A percentile compares a stretch with the other conserved stretches of the same genome.
Conservation (phyloP, 2,888 invertebrate genomes). For the Polyommatus icarus region DNA sequence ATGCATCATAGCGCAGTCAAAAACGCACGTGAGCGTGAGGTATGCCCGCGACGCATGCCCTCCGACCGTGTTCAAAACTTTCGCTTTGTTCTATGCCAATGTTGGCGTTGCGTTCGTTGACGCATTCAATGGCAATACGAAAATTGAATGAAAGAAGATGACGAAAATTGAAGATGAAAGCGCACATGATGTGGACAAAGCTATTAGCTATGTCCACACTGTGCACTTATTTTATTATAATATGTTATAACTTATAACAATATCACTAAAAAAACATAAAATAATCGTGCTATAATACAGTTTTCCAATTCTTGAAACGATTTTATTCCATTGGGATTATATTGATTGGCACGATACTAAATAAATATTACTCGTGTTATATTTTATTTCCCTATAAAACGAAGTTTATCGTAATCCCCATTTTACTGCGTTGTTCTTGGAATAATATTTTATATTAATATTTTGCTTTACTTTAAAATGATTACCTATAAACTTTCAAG, state of each 20-base stretch:
- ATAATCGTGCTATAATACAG: not conserved
- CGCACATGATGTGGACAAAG: too few relatives aligned
- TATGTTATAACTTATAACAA: not conserved
- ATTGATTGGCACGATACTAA: not conserved
- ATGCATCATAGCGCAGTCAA: too few relatives aligned
- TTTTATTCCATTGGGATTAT: not conserved
- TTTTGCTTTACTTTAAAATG: not conserved
- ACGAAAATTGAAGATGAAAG: too few relatives aligned
- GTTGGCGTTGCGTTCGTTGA: too few relatives aligned
- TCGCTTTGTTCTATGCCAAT: too few relatives aligned
- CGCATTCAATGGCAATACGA: too few relatives aligned
- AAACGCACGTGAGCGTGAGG: too few relatives aligned
- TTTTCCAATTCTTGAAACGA: not conserved
- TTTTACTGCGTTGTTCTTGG: not conserved
- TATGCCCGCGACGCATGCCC: too few relatives aligned
- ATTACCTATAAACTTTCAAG: not conserved
- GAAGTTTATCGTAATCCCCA: not conserved
- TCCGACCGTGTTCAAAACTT: too few relatives aligned
- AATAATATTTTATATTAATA: not conserved
- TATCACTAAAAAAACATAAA: not conserved
- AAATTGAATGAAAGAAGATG: too few relatives aligned
- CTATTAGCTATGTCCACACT: too few relatives aligned
- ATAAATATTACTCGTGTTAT: conserved; percentile 2
- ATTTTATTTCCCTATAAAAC: conserved; percentile 11
- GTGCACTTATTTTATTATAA: too few relatives aligned